Percentiles rank a stretch among this genome's conserved stretches.
Evolutionary conservation across 2,888 invertebrate species (phyloP).

Genomic region (Scelioninae gen. 1): DNA sequence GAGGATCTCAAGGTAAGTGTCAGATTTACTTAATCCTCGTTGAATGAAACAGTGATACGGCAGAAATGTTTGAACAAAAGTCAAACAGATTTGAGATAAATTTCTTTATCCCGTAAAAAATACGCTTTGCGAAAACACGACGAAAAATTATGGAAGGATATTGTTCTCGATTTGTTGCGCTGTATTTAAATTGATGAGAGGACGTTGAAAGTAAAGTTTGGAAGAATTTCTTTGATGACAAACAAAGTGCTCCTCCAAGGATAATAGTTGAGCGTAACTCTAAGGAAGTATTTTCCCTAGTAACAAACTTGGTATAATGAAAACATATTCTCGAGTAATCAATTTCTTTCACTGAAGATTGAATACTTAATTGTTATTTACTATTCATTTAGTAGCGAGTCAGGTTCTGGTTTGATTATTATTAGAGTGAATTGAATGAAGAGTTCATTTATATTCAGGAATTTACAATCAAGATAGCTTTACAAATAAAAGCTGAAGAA

Average conservation of each 20-base stretch:
- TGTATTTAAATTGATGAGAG: neutral
- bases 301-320: neutral
- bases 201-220: neutral
- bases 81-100: neutral
- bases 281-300: neutral
- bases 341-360: neutral
- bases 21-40: conserved; percentile 30
- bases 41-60: conserved; percentile 35
- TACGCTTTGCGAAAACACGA: neutral
- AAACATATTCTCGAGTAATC: neutral
- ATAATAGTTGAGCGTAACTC: neutral
- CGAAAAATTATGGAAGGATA: neutral
- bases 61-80: neutral
- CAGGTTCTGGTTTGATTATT: neutral
- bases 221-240: neutral
- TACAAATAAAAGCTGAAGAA: no score
- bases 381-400: neutral
- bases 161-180: neutral
- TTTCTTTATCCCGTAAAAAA: neutral
- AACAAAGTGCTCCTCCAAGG: neutral
- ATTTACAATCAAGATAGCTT: no score
- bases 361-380: conserved; percentile 1
- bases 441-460: no score
- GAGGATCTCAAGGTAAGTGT: conserved; percentile 89
- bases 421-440: neutral